Conservation (phyloP, 2,113 vertebrate genomes). For the Upupa epops region DNA sequence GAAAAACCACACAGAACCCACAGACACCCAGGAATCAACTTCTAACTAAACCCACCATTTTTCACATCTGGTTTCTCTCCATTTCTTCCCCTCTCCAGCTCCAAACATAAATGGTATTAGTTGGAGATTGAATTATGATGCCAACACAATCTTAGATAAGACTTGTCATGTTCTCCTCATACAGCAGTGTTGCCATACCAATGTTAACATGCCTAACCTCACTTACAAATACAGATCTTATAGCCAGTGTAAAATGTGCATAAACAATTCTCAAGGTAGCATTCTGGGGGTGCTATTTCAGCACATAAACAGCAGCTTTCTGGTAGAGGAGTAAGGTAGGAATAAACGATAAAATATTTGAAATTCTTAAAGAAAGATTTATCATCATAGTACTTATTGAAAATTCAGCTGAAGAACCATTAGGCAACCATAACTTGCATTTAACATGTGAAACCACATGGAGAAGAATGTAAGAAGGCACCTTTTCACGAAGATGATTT, state of each 20-base stretch:
- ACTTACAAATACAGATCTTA: conserved; percentile 35
- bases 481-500: conserved; percentile 64
- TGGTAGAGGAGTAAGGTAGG: neutral
- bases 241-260: conserved; percentile 17
- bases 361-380: neutral
- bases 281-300: neutral
- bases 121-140: conserved; percentile 14
- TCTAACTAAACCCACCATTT: neutral
- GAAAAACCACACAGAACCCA: neutral
- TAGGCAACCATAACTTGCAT: conserved; percentile 24
- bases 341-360: too few species aligned
- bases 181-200: conserved; percentile 47
- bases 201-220: conserved; percentile 39
- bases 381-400: neutral
- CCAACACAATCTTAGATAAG: conserved; percentile 50
- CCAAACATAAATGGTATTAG: conserved; percentile 7
- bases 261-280: neutral
- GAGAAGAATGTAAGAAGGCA: conserved; percentile 29
- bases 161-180: conserved; percentile 42
- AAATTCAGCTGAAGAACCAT: neutral
- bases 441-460: conserved; percentile 71
- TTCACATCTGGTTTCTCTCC: neutral
- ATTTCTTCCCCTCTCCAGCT: neutral
- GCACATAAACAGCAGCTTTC: neutral
- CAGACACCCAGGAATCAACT: neutral